Percentiles rank a stretch among this genome's conserved stretches.
Evolutionary conservation across 1,140 invertebrate genomes (phyloP).

Genomic region (Carposina sasakii): DNA sequence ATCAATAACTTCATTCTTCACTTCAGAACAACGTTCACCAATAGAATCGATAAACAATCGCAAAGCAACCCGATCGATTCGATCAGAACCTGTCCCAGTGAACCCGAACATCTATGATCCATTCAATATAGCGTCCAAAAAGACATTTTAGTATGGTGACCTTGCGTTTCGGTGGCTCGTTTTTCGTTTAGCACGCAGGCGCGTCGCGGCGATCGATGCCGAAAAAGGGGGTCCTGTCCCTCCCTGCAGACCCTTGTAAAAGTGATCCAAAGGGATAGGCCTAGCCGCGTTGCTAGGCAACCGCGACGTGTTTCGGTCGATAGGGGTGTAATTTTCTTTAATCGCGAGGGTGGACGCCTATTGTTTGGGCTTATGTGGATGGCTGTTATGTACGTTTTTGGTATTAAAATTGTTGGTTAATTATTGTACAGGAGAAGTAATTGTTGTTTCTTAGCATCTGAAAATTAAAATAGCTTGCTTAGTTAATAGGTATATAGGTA

Average conservation of each 20-base stretch:
- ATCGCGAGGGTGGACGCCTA: constrained; percentile 22
- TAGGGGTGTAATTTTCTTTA: constrained; percentile 64
- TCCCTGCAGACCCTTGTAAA: constrained; percentile 42
- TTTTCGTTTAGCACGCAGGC: constrained; percentile 66
- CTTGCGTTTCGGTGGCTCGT: constrained; percentile 60
- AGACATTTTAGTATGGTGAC: constrained; percentile 64
- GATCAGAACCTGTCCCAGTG: constrained; percentile 56
- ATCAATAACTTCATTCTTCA: no score
- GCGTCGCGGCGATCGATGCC: constrained; percentile 60
- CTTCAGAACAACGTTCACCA: no score
- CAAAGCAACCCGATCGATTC: no score
- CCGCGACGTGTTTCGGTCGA: constrained; percentile 57
- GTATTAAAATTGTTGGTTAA: no score
- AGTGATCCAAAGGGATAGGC: constrained; percentile 66
- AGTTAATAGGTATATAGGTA: no score
- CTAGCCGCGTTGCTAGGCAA: constrained; percentile 53
- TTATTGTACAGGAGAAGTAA: no score
- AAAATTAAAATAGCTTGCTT: no score
- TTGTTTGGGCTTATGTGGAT: not conserved
- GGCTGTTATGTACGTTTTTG: not conserved
- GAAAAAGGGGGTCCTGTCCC: constrained; percentile 58
- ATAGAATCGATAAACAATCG: no score
- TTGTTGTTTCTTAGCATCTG: no score
- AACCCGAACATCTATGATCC: constrained; percentile 50
- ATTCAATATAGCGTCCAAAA: constrained; percentile 68